Conservation (phyloP, 1,140 invertebrate species). For the Tribolium madens region DNA sequence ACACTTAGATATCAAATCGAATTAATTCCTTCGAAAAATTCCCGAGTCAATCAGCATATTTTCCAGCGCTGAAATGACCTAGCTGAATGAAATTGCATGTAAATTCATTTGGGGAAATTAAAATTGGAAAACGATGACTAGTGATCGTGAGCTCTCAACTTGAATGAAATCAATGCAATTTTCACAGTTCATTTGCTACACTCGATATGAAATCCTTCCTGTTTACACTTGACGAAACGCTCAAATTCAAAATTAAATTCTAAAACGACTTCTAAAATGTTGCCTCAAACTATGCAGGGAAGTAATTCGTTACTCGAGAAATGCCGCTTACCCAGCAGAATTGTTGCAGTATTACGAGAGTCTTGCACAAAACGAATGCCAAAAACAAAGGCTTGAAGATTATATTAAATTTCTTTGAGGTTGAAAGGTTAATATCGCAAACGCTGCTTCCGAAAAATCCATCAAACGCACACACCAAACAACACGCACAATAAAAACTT, state of each 20-base stretch:
- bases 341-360: slow-evolving; percentile 33
- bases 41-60: slow-evolving; percentile 25
- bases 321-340: slow-evolving; percentile 31
- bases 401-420: slow-evolving; percentile 37
- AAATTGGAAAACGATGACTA: slow-evolving; percentile 55
- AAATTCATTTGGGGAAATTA: slow-evolving; percentile 54
- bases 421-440: slow-evolving; percentile 36
- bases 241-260: slow-evolving; percentile 53
- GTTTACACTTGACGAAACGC: slow-evolving; percentile 52
- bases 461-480: slow-evolving; percentile 5
- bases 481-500: slow-evolving; percentile 22
- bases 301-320: slow-evolving; percentile 35
- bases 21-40: slow-evolving; percentile 24
- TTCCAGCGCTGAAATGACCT: slow-evolving; percentile 27
- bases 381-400: slow-evolving; percentile 31
- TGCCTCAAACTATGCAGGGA: slow-evolving; percentile 33
- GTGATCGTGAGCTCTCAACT: slow-evolving; percentile 18
- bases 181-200: slow-evolving; percentile 51
- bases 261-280: slow-evolving; percentile 45
- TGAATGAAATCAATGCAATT: slow-evolving; percentile 53
- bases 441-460: slow-evolving; percentile 15
- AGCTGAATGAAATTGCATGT: slow-evolving; percentile 50
- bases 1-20: slow-evolving; percentile 3
- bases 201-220: slow-evolving; percentile 54
- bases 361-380: slow-evolving; percentile 33